These are phyloP conservation scores for Ianthella basta DNA, from an alignment of 37 sponge, comb jelly and placozoan species.

Conservation along the genomic window DNA sequence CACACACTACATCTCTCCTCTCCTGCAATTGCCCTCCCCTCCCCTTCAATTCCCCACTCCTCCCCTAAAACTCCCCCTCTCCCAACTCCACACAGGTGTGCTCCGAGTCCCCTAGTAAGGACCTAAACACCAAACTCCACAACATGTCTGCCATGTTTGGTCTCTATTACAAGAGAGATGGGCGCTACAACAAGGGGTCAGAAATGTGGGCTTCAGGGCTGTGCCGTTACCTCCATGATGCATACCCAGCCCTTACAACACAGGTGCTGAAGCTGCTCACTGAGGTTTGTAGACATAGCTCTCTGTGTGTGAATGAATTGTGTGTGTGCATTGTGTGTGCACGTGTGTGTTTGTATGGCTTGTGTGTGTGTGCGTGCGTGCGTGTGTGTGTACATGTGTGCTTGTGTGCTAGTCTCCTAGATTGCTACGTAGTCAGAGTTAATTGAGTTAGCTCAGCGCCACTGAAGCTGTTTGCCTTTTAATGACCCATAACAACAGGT, in stretches of 20 bases:
- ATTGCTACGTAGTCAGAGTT: too few species aligned
- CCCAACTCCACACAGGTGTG: slow-evolving; percentile 42
- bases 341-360: too few species aligned
- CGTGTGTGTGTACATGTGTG: too few species aligned
- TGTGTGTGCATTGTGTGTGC: not conserved
- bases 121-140: slow-evolving; percentile 45
- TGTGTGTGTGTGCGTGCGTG: too few species aligned
- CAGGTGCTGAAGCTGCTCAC: slow-evolving; percentile 13
- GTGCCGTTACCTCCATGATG: slow-evolving; percentile 71
- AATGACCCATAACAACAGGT: too few species aligned
- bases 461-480: too few species aligned
- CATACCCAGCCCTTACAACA: slow-evolving; percentile 41
- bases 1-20: too few species aligned
- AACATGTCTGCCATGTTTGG: slow-evolving; percentile 79
- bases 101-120: slow-evolving; percentile 43
- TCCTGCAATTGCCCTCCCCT: not conserved
- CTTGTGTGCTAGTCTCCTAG: too few species aligned
- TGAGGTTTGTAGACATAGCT: slow-evolving; percentile 20
- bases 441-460: too few species aligned
- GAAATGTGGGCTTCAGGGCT: slow-evolving; percentile 67
- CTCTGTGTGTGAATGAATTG: not conserved
- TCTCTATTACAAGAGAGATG: slow-evolving; percentile 53
- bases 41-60: too few species aligned
- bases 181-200: slow-evolving; percentile 55
- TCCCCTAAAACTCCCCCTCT: too few species aligned